Evolutionary conservation across 2,888 invertebrate species (phyloP), one percentile per base, ranked within the genome.

Genomic region (Hirtodrosophila alboralis): DNA sequence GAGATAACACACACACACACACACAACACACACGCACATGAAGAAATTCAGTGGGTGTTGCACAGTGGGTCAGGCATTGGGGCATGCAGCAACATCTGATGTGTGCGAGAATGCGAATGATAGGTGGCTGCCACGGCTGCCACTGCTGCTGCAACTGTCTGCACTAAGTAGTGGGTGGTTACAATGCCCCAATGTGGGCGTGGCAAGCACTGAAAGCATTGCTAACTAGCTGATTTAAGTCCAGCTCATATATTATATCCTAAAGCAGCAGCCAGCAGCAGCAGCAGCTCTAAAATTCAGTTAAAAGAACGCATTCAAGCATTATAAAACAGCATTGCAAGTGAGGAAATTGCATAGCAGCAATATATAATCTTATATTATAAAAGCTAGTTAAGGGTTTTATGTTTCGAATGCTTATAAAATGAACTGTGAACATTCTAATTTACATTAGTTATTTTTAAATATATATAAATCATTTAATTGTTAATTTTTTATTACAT

Each of bases 221-320:
- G 68, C 83, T 75, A 78, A 77, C 67, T 68, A 75, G 83, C 76
- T 69, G 69, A 58, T 53, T 70, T 53, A 65, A 58, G 70, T 18
- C 36, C 16, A 53, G 63, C 47, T 53, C 10, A 64, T 59, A 51
- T 28, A 73, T 80, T 52, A 40, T 57, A 40, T 57, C 41, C 44
- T 40, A 45, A 60, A 63, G 52, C 53, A 36, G 44, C 49, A 21
- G 36, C 43, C 18, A n/a, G n/a, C n/a, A n/a, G n/a, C n/a, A n/a
- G n/a, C n/a, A n/a, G n/a, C n/a, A n/a, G n/a, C n/a, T n/a, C n/a
- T 18, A 18, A 18, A 4, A 18, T 5, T 18, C 18, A 3, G 4
- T 18, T 18, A 47, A 21, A 48, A 40, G 10, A 31, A 10, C 10
- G 4, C 26, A n/a, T 2, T 47, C 14, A 33, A 49, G 28, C 12